Evolutionary conservation across 2,113 vertebrate genomes (phyloP).

Genomic region (Pipra filicauda): DNA sequence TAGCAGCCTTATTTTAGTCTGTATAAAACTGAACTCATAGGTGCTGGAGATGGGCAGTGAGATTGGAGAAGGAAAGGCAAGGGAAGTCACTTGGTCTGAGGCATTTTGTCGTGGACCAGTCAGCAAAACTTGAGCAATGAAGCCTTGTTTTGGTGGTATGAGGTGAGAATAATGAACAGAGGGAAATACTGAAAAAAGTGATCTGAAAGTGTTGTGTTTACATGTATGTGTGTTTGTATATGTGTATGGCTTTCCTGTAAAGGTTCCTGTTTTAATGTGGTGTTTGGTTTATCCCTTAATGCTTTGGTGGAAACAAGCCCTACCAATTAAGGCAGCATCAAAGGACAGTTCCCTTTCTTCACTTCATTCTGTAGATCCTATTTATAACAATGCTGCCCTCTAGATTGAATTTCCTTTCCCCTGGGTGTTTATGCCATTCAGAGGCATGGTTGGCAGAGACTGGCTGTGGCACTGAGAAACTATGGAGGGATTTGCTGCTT

Average conservation of each 20-base stretch:
- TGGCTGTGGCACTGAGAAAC: not conserved
- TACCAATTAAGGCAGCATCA: not conserved
- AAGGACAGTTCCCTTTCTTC: not conserved
- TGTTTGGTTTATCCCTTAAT: not conserved
- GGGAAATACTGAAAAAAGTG: not conserved
- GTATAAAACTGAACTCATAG: not conserved
- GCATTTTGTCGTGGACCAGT: not conserved
- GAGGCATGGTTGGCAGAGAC: not conserved
- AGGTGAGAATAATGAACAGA: not conserved
- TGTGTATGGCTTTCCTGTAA: not conserved
- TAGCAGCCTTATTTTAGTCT: conserved; percentile 8
- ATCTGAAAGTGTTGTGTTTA: not conserved
- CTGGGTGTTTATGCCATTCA: not conserved
- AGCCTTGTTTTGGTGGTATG: not conserved
- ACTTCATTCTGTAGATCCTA: not conserved
- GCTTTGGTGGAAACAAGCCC: not conserved
- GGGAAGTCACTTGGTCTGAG: not conserved
- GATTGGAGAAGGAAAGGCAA: not conserved
- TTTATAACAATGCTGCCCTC: not conserved
- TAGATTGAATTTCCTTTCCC: not conserved
- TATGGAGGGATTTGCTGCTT: not conserved
- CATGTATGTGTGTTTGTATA: not conserved
- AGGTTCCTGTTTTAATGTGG: not conserved
- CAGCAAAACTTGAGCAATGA: not conserved
- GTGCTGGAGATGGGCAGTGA: not conserved